Evolutionary conservation across 2,888 invertebrate genomes (phyloP).

Genomic region (Chrysolina americana): DNA sequence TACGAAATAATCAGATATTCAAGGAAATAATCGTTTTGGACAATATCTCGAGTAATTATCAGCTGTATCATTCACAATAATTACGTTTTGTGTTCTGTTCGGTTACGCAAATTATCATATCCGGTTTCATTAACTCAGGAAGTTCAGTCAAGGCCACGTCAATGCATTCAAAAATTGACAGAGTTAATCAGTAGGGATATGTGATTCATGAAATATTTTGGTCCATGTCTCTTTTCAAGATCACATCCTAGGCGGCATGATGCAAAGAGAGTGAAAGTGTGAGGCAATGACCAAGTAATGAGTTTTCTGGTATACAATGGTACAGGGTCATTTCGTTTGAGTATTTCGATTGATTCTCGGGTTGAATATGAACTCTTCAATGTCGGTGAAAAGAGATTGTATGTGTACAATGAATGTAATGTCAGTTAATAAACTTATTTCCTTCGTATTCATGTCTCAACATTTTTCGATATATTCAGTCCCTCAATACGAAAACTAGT

Average conservation of each 20-base stretch:
- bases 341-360: too few relatives aligned
- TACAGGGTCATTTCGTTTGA: too few relatives aligned
- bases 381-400: too few relatives aligned
- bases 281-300: neutral
- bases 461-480: too few relatives aligned
- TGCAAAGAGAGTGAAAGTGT: conserved; percentile 11
- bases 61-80: conserved; percentile 3
- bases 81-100: conserved; percentile 1
- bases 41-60: conserved; percentile 12
- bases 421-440: too few relatives aligned
- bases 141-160: conserved; percentile 22
- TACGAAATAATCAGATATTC: conserved; percentile 1
- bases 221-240: conserved; percentile 11
- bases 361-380: too few relatives aligned
- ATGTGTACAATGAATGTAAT: too few relatives aligned
- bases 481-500: too few relatives aligned
- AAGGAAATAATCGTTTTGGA: conserved; percentile 22
- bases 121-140: conserved; percentile 29
- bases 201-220: conserved; percentile 15
- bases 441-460: too few relatives aligned
- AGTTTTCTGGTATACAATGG: too few relatives aligned
- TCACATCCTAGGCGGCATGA: neutral
- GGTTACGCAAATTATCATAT: conserved; percentile 19
- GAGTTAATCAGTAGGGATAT: neutral
- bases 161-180: conserved; percentile 11